phyloP scores from a whole-genome alignment of 2,888 invertebrate species.

The Bhutanitis thaidina region DNA sequence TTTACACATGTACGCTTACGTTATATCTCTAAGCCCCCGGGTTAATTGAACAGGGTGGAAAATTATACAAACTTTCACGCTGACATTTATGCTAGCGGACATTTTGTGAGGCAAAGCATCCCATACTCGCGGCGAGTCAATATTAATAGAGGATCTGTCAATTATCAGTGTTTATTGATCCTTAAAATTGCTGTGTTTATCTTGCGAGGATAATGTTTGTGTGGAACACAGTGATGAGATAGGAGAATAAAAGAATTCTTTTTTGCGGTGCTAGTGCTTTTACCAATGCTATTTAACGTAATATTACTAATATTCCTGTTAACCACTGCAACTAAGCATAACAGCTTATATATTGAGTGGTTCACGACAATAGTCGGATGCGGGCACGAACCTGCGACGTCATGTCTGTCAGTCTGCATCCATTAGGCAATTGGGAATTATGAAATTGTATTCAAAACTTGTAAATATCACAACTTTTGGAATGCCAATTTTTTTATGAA shows the following conservation, averaged over 20 bases:
- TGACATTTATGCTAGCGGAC: conserved; percentile 46
- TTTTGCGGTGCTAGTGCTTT: too few species aligned
- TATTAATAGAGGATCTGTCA: conserved; percentile 72
- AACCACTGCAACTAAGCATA: too few species aligned
- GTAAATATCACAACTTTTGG: too few species aligned
- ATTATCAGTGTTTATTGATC: conserved; percentile 70
- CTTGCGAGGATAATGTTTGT: conserved; percentile 18
- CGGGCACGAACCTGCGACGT: too few species aligned
- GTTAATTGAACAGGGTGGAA: conserved; percentile 46
- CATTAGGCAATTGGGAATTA: too few species aligned
- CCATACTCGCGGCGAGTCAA: conserved; percentile 53
- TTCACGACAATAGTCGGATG: too few species aligned
- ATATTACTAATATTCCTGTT: too few species aligned
- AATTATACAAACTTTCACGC: conserved; percentile 55
- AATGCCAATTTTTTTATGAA: too few species aligned
- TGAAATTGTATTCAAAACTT: too few species aligned
- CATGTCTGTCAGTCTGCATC: too few species aligned
- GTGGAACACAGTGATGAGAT: background rate
- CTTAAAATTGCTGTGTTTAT: conserved; percentile 54
- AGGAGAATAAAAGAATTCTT: background rate
- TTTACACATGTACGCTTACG: conserved; percentile 23
- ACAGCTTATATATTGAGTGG: too few species aligned
- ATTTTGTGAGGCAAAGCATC: conserved; percentile 38
- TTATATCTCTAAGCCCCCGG: conserved; percentile 33
- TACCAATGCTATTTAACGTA: too few species aligned